phyloP scores from a whole-genome alignment of 2,113 vertebrate species.

The Thunnus maccoyii region DNA sequence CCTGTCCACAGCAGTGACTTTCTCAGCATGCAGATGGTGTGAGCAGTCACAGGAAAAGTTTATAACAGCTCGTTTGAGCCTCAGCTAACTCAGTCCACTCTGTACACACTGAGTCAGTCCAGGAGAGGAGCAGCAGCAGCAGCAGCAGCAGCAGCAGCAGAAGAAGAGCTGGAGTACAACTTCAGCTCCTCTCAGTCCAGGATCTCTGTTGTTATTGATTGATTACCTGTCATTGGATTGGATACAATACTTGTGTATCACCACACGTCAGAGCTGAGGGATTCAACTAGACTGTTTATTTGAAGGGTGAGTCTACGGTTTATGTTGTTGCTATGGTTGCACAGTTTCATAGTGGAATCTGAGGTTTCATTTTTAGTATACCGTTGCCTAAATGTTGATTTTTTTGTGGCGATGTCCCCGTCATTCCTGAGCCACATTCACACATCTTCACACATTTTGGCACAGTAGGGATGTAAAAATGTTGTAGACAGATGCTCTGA shows the following conservation, averaged over 20 bases:
- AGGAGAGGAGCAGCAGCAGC: conserved; percentile 30
- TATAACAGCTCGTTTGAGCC: conserved; percentile 64
- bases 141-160: conserved; percentile 31
- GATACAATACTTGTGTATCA: conserved; percentile 35
- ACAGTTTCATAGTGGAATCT: not conserved
- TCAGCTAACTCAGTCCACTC: conserved; percentile 49
- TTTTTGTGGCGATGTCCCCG: not conserved
- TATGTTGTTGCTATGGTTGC: not conserved
- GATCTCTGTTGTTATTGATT: conserved; percentile 57
- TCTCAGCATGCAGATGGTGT: conserved; percentile 80
- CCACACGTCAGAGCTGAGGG: conserved; percentile 38
- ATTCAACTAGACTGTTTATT: conserved; percentile 38
- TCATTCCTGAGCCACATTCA: not conserved
- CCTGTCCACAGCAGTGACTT: conserved; percentile 63
- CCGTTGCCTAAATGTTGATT: not conserved
- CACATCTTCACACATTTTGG: not conserved
- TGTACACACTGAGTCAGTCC: conserved; percentile 20
- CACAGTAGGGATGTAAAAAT: conserved; percentile 2
- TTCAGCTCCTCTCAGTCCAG: conserved; percentile 37
- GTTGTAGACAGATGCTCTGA: not conserved
- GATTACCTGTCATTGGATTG: conserved; percentile 58
- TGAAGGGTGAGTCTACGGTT: conserved; percentile 53
- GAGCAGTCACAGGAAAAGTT: conserved; percentile 82
- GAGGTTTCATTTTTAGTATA: not conserved
- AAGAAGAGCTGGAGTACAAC: conserved; percentile 49